Percentiles rank a stretch among this genome's conserved stretches.
Conservation (phyloP, 2,797 vertebrate species). For the Centroberyx gerrardi region DNA sequence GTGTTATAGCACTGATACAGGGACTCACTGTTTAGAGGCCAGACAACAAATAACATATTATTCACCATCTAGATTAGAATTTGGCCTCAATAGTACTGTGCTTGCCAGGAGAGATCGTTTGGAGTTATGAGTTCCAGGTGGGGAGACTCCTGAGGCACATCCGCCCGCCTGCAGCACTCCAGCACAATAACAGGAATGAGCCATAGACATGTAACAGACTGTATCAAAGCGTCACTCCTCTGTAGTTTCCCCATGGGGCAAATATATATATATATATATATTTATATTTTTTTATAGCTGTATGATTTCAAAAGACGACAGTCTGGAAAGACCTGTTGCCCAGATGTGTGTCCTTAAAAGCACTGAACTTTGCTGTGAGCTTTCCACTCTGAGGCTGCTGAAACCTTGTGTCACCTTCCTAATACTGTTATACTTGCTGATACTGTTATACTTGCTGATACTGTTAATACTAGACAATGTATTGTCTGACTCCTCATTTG, state of each 20-base stretch:
- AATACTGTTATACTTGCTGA: background rate
- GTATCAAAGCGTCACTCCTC: slow-evolving; percentile 32
- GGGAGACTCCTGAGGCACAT: slow-evolving; percentile 38
- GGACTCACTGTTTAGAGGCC: slow-evolving; percentile 13
- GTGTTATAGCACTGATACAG: slow-evolving; percentile 17
- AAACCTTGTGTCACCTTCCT: slow-evolving; percentile 4
- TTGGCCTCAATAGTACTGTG: slow-evolving; percentile 1
- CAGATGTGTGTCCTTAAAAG: slow-evolving; percentile 58
- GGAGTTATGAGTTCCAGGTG: slow-evolving; percentile 55
- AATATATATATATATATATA: too few species aligned
- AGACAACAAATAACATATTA: slow-evolving; percentile 17
- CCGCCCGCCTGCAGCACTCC: slow-evolving; percentile 25
- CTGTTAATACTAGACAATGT: background rate
- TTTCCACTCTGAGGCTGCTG: slow-evolving; percentile 28
- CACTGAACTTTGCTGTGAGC: slow-evolving; percentile 17
- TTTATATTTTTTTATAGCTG: slow-evolving; percentile 36
- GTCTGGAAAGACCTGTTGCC: slow-evolving; percentile 57
- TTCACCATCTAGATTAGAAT: slow-evolving; percentile 22
- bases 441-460: too few species aligned
- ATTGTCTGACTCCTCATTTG: slow-evolving; percentile 1
- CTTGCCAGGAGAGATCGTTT: slow-evolving; percentile 21
- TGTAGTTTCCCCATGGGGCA: background rate
- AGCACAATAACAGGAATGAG: slow-evolving; percentile 43
- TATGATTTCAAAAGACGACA: slow-evolving; percentile 32
- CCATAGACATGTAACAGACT: slow-evolving; percentile 48